Base-by-base conservation (phyloP, 2,888 invertebrate species). In the Lasioglossum malachurum region DNA sequence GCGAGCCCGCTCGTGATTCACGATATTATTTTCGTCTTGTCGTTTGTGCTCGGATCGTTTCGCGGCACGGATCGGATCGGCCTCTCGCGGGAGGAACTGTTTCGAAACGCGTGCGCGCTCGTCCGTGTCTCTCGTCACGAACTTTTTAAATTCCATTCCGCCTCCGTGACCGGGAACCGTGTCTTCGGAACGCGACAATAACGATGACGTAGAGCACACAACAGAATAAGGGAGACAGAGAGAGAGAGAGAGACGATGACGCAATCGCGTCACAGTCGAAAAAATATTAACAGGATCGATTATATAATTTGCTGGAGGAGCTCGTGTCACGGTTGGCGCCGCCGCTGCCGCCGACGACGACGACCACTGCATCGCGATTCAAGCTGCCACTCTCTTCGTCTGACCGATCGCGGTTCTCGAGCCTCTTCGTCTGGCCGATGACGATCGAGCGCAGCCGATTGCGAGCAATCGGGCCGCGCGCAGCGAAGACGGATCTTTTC, bases 401-500 rank as follows among this genome's bases (percentile, higher is more conserved):
- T 1, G 8, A 10, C 53, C n/a, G 53, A 19, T 67, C 35, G 35
- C 67, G 67, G 23, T 31, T 69, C 38, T 4, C 73, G 60, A 38
- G 23, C n/a, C 41, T 60, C 23, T 38, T 57, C 19, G 38, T n/a
- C 38, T 38, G 38, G 4, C 53, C 57, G 16, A 16, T 35, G 67
- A 64, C 27, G 64, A 64, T 64, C 74, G 69, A 38, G 35, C 35
- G 57, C 12, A 23, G 27, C 35, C 41, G 72, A 82, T 60, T 49
- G 41, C 84, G 73, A 69, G 69, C 60, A 10, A 78, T 76, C 72
- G 76, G n/a, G 44, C 12, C 64, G 75, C 57, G 67, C n/a, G 78
- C 8, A 71, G 71, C 67, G 72, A 82, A 81, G 82, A 73, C 78
- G 49, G 78, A 83, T 84, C 74, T 78, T 86, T 89, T 86, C 84